Base-by-base conservation (phyloP, 1,140 invertebrate genomes). In the Meloidogyne hapla region DNA sequence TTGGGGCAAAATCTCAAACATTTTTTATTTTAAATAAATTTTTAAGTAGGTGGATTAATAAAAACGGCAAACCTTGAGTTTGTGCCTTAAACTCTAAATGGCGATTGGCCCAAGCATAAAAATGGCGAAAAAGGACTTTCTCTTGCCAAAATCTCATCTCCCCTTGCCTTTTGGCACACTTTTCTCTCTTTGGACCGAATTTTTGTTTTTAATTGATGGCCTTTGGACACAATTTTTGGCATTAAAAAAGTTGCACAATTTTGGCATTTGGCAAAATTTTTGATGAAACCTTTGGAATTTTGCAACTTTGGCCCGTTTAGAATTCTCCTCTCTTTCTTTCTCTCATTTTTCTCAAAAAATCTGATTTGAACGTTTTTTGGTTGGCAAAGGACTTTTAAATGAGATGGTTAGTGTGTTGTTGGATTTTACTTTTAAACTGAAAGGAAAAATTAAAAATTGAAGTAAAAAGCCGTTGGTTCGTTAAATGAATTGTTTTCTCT, bases 101-200 rank as follows among this genome's bases (percentile, higher is more conserved):
- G 66, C 66, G 66, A 33, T 42, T 40, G 66, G n/a, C 66, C 66
- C 33, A 25, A 21, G 25, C 66, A 33, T 68, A n/a, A 40, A 40
- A 40, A 42, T 42, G n/a, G 66, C 66, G n/a, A 68, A 68, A 68
- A 42, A 68, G 38, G 66, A n/a, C 66, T 40, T 26, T 68, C 26
- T 68, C 64, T 66, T 26, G 38, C 64, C 45, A 33, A 33, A 33
- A 33, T 56, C 15, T 56, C 18, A 13, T 56, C 48, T 56, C 48
- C 48, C 48, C n/a, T n/a, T n/a, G 45, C 48, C 48, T n/a, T 56
- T 56, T 56, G 48, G 48, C 4, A 33, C n/a, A 21, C 18, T 21
- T 56, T 13, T 15, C 9, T 45, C 13, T 45, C 8, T 15, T 15
- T 45, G 42, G 42, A 15, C 40, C 40, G 13, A 42, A 12, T 9